A percentile compares a stretch with the other conserved stretches of the same genome.
Conservation (phyloP, 2,888 invertebrate species). For the Coelinius sp. region DNA sequence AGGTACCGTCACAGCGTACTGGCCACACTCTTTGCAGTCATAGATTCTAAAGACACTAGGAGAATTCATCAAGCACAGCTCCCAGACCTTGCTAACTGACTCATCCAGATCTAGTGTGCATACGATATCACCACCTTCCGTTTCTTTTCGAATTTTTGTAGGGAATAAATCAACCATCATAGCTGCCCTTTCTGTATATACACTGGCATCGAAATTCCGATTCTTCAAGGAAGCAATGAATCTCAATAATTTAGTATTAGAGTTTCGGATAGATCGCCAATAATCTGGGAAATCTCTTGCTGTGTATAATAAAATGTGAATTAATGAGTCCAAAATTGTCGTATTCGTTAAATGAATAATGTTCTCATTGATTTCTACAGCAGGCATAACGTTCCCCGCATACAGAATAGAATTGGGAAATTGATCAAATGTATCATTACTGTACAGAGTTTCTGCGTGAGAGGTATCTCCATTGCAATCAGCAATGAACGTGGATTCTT, state of each 20-base stretch:
- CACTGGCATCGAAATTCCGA: not conserved
- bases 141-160: not conserved
- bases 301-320: not conserved
- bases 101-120: not conserved
- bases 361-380: not conserved
- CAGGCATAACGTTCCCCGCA: not conserved
- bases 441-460: not conserved
- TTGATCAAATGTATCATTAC: not conserved
- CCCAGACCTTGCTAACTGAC: not conserved
- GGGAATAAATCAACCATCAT: not conserved
- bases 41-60: not conserved
- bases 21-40: not conserved
- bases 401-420: not conserved
- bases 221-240: not conserved
- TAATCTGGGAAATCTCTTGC: not conserved
- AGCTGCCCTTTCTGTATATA: not conserved
- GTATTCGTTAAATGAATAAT: not conserved
- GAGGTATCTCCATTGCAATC: not conserved
- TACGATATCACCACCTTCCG: not conserved
- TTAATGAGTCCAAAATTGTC: not conserved
- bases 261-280: not conserved
- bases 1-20: not conserved
- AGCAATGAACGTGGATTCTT: not conserved
- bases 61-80: not conserved
- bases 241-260: not conserved